Percentiles rank a stretch among this genome's conserved stretches.
These are phyloP conservation scores for Lipotes vexillifer DNA, from an alignment of 2,113 vertebrate genomes.

Conservation along the genomic window DNA sequence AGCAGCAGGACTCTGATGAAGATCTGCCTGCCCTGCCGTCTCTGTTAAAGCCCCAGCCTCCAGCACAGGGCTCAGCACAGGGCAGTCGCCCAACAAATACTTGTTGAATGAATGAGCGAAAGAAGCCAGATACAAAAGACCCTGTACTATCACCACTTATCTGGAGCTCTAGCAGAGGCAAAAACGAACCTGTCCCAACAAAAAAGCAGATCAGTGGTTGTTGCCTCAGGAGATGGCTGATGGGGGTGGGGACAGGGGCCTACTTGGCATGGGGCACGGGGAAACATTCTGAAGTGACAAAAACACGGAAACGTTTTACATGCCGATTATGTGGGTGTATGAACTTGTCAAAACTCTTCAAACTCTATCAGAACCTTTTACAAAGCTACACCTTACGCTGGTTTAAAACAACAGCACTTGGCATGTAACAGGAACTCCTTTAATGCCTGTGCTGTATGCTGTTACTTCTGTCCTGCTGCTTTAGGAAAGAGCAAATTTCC, in stretches of 20 bases:
- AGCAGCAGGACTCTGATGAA: neutral
- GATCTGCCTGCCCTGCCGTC: neutral
- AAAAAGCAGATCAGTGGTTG: neutral
- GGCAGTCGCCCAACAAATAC: neutral
- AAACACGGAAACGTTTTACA: no score
- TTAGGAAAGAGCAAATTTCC: neutral
- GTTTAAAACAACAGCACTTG: rapidly evolving
- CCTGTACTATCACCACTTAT: rapidly evolving
- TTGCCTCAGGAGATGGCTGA: rapidly evolving
- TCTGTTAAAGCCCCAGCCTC: neutral
- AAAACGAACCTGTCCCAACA: rapidly evolving
- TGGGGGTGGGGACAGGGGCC: no score
- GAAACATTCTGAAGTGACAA: neutral
- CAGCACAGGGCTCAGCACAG: neutral
- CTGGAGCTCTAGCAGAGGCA: neutral
- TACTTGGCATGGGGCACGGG: rapidly evolving
- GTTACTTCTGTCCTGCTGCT: neutral
- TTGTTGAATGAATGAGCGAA: rapidly evolving
- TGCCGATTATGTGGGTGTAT: rapidly evolving
- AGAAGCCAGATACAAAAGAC: neutral
- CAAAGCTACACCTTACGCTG: neutral
- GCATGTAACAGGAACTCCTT: neutral
- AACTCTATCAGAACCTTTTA: neutral
- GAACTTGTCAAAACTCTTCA: neutral
- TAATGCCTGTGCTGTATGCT: rapidly evolving